phyloP scores from a whole-genome alignment of 2,888 invertebrate species.

The Lordiphosa fenestrarum region DNA sequence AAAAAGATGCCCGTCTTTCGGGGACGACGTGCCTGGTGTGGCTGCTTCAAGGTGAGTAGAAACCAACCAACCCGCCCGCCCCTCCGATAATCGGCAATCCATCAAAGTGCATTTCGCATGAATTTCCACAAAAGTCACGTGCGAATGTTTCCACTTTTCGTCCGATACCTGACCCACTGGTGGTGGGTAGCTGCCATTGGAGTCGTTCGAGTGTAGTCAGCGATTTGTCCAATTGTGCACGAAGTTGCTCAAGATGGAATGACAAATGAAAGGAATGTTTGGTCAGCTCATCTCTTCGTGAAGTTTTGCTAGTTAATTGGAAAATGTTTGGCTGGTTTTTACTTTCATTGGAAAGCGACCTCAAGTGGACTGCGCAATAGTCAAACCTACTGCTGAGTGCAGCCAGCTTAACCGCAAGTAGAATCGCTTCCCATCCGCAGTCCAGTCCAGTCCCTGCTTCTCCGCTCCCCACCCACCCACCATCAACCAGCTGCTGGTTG shows the following conservation, averaged over 20 bases:
- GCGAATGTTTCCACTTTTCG: neutral
- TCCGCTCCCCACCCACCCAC: neutral
- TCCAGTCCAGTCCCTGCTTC: no score
- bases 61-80: neutral
- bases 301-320: no score
- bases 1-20: slow-evolving; percentile 85
- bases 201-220: slow-evolving; percentile 7
- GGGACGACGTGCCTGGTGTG: slow-evolving; percentile 86
- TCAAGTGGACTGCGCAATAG: neutral
- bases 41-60: slow-evolving; percentile 88
- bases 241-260: slow-evolving; percentile 44
- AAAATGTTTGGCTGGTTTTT: no score
- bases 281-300: no score
- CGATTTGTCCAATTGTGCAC: slow-evolving; percentile 52
- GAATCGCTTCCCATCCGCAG: slow-evolving; percentile 15
- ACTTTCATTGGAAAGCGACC: no score
- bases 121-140: neutral
- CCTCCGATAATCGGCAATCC: neutral
- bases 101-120: neutral
- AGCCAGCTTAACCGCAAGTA: slow-evolving; percentile 3
- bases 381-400: slow-evolving; percentile 3
- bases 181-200: no score
- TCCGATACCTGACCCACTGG: neutral
- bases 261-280: neutral
- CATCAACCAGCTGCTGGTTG: no score